Base-by-base conservation (phyloP, 2,888 invertebrate genomes). In the Sturmia bella region DNA sequence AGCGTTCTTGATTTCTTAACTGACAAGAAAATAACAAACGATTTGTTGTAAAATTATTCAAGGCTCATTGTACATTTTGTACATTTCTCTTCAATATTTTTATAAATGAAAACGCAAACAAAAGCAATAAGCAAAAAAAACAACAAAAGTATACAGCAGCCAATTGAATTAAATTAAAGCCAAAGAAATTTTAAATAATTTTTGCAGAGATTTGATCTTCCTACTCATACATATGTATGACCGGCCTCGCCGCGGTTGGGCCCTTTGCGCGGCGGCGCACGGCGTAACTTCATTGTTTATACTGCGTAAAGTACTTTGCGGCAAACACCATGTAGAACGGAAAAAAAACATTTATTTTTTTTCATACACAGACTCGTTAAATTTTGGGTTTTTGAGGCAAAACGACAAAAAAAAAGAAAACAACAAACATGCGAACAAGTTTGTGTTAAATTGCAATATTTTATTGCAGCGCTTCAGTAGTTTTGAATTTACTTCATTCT, bases 371-470 rank as follows among this genome's bases (percentile, higher is more conserved):
- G 54, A 1, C 15, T 54, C 37, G 52, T 63, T 64, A n/a, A 32
- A 27, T 59, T 41, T 15, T 32, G 68, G 59, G 52, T 32, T 61
- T 50, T 76, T 68, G 57, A 43, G 1, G 5, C 52, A 57, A 66
- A 59, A 48, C 52, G 45, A 54, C 48, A 27, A 52, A 59, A 78
- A 27, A 64, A n/a, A n/a, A n/a, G n/a, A n/a, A n/a, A n/a, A n/a
- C n/a, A 68, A 63, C 61, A 68, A 68, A 56, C 61, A 68, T 68
- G 54, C 37, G 45, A 63, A 80, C 75, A 64, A 72, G 72, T 77
- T 77, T 76, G 63, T 69, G 69, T 76, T 76, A 59, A 80, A 76
- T 76, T 80, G 64, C 57, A 50, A 52, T 32, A 54, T 64, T 69
- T 64, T 43, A 70, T 75, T 75, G 70, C 59, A 61, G 69, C 19